These are phyloP conservation scores for Ditylenchus dipsaci DNA, from an alignment of 1,140 invertebrate species.

Conservation along the genomic window DNA sequence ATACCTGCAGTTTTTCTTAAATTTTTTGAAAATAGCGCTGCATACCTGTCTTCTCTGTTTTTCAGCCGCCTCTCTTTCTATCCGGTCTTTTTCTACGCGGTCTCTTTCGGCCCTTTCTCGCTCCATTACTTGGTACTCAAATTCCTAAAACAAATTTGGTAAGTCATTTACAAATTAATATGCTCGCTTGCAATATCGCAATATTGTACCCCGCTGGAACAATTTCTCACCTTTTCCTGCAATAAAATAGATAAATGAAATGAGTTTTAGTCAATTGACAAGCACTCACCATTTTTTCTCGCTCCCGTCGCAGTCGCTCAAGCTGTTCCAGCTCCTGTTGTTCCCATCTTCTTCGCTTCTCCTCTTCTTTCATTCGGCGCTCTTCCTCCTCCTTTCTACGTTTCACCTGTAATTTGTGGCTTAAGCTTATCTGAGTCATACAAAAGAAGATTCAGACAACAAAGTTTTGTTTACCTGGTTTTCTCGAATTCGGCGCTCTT, in stretches of 20 bases:
- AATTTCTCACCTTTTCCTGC: not conserved
- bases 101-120: slow-evolving; percentile 42
- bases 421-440: not conserved
- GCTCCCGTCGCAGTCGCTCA: slow-evolving; percentile 43
- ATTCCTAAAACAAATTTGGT: slow-evolving; percentile 10
- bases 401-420: slow-evolving; percentile 22
- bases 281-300: slow-evolving; percentile 34
- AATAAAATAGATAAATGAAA: too few relatives aligned
- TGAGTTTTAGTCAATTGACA: not conserved
- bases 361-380: slow-evolving; percentile 46
- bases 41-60: slow-evolving; percentile 31
- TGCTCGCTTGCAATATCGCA: too few relatives aligned
- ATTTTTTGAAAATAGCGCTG: too few relatives aligned
- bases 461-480: slow-evolving; percentile 39
- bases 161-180: too few relatives aligned
- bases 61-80: slow-evolving; percentile 46
- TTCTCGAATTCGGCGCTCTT: slow-evolving; percentile 52
- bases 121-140: slow-evolving; percentile 36
- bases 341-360: slow-evolving; percentile 42
- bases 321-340: slow-evolving; percentile 45
- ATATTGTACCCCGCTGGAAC: too few relatives aligned
- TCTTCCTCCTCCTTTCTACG: slow-evolving; percentile 52
- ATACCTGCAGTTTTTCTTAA: too few relatives aligned
- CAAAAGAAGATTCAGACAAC: not conserved
- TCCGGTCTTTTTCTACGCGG: slow-evolving; percentile 37